These are phyloP conservation scores for Eonycteris spelaea DNA, from an alignment of 2,113 vertebrate species.

Conservation along the genomic window DNA sequence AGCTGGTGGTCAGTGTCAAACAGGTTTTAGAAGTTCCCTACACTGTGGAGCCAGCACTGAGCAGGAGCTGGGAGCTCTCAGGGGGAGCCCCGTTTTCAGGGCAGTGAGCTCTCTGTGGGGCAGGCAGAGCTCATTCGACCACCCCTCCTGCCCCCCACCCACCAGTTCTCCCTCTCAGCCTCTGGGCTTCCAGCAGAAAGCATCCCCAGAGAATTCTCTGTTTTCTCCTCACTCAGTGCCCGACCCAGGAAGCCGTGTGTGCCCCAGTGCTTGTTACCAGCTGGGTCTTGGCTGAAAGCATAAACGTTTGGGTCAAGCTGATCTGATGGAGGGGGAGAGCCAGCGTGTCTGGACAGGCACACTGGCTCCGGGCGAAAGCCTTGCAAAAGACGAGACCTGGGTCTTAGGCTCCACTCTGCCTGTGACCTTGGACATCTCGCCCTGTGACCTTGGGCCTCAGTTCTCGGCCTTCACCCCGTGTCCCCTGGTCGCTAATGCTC, in stretches of 20 bases:
- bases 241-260: fast-evolving
- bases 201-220: background rate
- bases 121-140: background rate
- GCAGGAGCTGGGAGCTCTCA: background rate
- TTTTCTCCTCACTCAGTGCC: background rate
- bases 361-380: background rate
- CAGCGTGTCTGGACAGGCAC: background rate
- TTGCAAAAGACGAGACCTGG: background rate
- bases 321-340: background rate
- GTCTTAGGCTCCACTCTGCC: background rate
- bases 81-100: background rate
- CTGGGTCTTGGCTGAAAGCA: background rate
- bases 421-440: background rate
- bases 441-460: background rate
- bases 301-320: background rate
- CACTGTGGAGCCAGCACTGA: background rate
- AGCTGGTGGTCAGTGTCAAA: too few relatives aligned
- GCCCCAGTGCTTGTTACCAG: too few relatives aligned
- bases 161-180: too few relatives aligned
- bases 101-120: background rate
- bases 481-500: background rate
- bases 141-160: background rate
- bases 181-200: background rate
- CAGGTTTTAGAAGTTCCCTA: background rate
- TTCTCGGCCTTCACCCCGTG: background rate